phyloP scores from a whole-genome alignment of 1,140 invertebrate species.

The Solenopsis fugax region DNA sequence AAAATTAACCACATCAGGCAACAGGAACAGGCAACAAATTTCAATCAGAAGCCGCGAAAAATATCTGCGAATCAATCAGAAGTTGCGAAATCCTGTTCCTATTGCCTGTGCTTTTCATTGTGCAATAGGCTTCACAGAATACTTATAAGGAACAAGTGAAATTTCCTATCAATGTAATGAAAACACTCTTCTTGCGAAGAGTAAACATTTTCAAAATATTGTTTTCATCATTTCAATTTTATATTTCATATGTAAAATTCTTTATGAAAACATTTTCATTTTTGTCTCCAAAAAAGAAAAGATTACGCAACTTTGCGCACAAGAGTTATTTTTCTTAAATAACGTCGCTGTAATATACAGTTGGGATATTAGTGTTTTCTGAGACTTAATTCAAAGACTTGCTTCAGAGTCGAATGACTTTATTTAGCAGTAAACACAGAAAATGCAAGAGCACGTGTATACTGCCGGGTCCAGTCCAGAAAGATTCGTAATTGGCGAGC shows the following conservation, averaged over 20 bases:
- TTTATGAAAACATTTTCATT: neutral
- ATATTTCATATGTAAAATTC: neutral
- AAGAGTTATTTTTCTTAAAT: neutral
- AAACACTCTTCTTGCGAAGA: neutral
- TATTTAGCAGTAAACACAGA: neutral
- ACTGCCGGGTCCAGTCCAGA: neutral
- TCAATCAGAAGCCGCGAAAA: no score
- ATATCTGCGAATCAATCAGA: no score
- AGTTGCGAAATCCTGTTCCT: no score
- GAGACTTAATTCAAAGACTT: neutral
- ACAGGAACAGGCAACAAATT: no score
- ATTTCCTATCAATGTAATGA: neutral
- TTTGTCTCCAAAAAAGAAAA: neutral
- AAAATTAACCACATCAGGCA: no score
- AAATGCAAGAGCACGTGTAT: neutral
- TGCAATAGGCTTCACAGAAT: no score
- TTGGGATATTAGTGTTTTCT: neutral
- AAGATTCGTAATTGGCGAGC: neutral
- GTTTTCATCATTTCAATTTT: no score
- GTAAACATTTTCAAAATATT: neutral
- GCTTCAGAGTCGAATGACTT: neutral
- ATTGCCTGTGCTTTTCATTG: no score
- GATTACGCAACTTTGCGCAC: neutral
- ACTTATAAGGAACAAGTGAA: neutral
- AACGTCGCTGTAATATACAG: neutral